These are phyloP conservation scores for Opisthocomus hoazin DNA, from an alignment of 2,113 vertebrate genomes.

Conservation along the genomic window DNA sequence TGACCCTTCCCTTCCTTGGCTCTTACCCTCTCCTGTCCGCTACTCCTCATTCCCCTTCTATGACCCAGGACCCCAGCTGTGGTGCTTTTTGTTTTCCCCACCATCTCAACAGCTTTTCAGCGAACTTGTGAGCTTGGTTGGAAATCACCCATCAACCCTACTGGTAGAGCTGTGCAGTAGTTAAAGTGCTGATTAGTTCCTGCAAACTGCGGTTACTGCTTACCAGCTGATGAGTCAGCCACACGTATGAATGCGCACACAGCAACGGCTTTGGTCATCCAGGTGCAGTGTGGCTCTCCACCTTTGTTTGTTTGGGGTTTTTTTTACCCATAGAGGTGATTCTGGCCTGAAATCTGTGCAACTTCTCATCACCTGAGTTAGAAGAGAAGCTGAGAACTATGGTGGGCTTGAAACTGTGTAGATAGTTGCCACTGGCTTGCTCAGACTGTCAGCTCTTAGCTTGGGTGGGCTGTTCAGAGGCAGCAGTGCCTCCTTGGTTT, in stretches of 20 bases:
- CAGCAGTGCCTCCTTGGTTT: neutral
- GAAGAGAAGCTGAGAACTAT: neutral
- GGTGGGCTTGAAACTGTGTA: neutral
- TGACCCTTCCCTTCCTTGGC: neutral
- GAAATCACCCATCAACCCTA: neutral
- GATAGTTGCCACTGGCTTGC: neutral
- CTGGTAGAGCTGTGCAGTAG: neutral
- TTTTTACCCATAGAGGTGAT: neutral
- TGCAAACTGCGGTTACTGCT: neutral
- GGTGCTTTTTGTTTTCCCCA: neutral
- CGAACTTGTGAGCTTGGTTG: neutral
- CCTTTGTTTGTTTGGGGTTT: neutral
- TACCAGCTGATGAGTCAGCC: neutral
- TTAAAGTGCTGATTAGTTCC: conserved; percentile 11
- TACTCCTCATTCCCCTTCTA: neutral
- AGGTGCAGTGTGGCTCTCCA: neutral
- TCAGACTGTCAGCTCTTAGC: neutral
- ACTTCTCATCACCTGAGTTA: neutral
- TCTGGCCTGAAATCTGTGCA: neutral
- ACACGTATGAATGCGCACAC: neutral
- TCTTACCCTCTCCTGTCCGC: neutral
- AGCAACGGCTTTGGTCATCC: neutral
- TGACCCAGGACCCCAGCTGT: neutral
- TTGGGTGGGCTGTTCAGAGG: neutral
- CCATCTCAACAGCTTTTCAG: neutral